Base-by-base conservation (phyloP, 2,113 vertebrate species). In the Dromaius novaehollandiae region DNA sequence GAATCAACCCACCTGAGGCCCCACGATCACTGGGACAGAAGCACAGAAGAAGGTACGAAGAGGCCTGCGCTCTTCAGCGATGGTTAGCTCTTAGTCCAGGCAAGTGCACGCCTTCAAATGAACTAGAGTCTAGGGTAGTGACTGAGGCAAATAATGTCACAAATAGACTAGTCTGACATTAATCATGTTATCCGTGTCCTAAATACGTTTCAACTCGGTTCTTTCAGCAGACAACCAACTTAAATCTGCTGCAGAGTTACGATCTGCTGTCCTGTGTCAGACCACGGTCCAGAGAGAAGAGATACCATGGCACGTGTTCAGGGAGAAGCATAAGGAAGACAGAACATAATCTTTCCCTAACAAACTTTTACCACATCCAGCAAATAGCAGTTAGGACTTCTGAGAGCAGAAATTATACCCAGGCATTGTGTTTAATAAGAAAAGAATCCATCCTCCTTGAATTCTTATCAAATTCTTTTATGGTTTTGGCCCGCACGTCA, bases 181-280 rank as follows among this genome's bases (percentile, higher is more conserved):
- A 42, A 24, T 40, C 30, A 1, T 6, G 5, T 8, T 9, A 24
- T 12, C 5, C 30, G 19, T 9, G 19, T 15, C 19, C 65, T 36
- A 87, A 30, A 51, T 1, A 4, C 1, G 7, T 34, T 15, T 12
- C 38, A 19, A 0, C 15, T 7, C 3, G 34, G 15, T 15, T 4
- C 15, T 46, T 53, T 16, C 51, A 34, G 17, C 0, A 13, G 53
- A 25, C 38, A 7, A 46, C 18, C 46, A 48, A 48, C 46, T 48
- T 48, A 48, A 18, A 56, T 7, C 50, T 7, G 60, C 50, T 3
- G 26, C 32, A 12, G 58, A 36, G 38, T 7, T 22, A 24, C 44
- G 82, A 36, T 30, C 7, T 4, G 21, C 48, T 28, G 48, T 8
- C 44, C 64, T 18, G 3, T 0, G 2, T 4, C n/a, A 34, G n/a